Percentiles rank a stretch among this genome's conserved stretches.
Evolutionary conservation across 2,888 invertebrate genomes (phyloP).

Genomic region (Liposcelis brunnea): DNA sequence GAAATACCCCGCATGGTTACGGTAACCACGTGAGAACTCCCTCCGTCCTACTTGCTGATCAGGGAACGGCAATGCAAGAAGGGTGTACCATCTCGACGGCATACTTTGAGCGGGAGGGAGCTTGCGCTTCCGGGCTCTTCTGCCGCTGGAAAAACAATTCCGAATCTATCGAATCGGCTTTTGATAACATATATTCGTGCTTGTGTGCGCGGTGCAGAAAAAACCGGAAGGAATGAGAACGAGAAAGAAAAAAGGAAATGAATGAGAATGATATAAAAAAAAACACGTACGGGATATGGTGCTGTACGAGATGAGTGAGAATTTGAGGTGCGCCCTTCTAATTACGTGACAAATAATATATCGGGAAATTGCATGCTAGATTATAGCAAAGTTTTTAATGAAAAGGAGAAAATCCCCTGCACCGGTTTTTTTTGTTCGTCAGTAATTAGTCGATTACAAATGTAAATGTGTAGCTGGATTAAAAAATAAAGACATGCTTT

Average conservation of each 20-base stretch:
- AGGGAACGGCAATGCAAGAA: constrained; percentile 80
- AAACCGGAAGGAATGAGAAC: constrained; percentile 1
- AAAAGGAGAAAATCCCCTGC: too few relatives aligned
- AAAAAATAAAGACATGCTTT: background rate
- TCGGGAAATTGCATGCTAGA: constrained; percentile 3
- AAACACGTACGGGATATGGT: constrained; percentile 11
- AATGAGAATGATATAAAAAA: constrained; percentile 10
- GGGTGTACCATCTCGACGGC: constrained; percentile 75
- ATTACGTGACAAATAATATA: background rate
- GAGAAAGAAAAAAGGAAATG: constrained; percentile 7
- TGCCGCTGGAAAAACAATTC: constrained; percentile 6
- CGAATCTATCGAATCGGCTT: background rate
- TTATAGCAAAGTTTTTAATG: background rate
- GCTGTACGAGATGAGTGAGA: constrained; percentile 2
- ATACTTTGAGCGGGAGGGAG: constrained; percentile 31
- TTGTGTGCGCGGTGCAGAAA: constrained; percentile 13
- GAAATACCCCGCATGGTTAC: constrained; percentile 72
- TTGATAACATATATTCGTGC: too few relatives aligned
- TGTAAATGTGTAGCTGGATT: too few relatives aligned
- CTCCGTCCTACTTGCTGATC: constrained; percentile 82
- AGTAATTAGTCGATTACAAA: too few relatives aligned
- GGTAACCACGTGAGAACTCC: constrained; percentile 57
- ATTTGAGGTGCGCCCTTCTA: too few relatives aligned
- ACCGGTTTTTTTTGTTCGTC: too few relatives aligned
- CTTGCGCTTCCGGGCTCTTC: constrained; percentile 27